Base-by-base conservation (phyloP, 1,140 invertebrate genomes). In the Drosophila subpulchrella region DNA sequence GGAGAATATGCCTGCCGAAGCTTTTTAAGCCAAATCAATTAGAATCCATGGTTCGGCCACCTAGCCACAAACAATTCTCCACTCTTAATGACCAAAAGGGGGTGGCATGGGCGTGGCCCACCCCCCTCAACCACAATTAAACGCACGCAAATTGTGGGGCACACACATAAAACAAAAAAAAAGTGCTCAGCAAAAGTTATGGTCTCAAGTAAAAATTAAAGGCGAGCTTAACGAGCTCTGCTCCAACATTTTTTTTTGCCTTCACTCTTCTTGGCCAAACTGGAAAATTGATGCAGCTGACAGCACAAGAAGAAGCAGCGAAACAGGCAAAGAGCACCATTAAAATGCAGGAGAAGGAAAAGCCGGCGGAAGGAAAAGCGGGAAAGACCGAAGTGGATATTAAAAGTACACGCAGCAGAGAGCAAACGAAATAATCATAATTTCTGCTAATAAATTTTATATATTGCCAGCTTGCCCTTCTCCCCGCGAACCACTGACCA, bases 361-460 rank as follows among this genome's bases (percentile, higher is more conserved):
- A n/a, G 58, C n/a, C 6, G 32, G 39, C 8, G n/a, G 20, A 38
- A 44, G 42, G 17, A 38, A 61, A 44, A 34, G 63, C 7, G 10
- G 15, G 47, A 17, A 42, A 47, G 54, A 47, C 34, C 54, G 79
- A 78, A 86, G 76, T 88, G 82, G 83, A 88, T 83, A 89, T 88
- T 89, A 89, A 89, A 84, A 84, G 76, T 84, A 84, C 76, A 89
- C 72, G 73, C 80, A 78, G 84, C 77, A 84, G 72, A 89, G 77
- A 80, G 81, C 84, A 71, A 71, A 68, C 76, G 85, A 88, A 88
- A 88, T 89, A 90, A 90, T 88, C 80, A 89, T 90, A 89, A 89
- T 89, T 89, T 89, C 84, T 81, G 84, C 85, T 89, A 89, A 89
- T 89, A 89, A 89, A 89, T 89, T 90, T 84, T 84, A 90, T 89